Conservation (phyloP, 53 echinoderm and acorn worm genomes). For the Echinarachnius parma region DNA sequence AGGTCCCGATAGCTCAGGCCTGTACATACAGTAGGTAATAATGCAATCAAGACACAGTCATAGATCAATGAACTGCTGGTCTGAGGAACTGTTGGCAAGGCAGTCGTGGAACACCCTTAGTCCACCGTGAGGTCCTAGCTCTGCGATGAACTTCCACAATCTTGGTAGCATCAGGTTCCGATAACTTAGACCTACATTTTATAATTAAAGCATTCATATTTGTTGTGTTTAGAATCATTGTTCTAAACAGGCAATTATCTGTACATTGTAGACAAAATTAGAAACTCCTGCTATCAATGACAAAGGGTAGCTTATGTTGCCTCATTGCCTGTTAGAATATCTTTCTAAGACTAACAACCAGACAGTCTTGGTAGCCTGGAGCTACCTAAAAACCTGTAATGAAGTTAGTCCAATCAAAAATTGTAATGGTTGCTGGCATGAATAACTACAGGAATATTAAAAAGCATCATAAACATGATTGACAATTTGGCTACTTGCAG, state of each 20-base stretch:
- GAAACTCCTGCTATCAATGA: not conserved
- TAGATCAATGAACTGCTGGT: conserved; percentile 52
- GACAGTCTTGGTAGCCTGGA: no score
- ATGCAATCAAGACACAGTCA: no score
- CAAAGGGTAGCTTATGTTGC: not conserved
- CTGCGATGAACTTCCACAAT: conserved; percentile 97
- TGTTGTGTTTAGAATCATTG: not conserved
- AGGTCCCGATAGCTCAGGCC: conserved; percentile 93
- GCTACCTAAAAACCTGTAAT: no score
- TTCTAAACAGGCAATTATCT: no score
- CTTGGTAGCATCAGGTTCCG: conserved; percentile 86
- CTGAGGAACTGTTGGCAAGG: conserved; percentile 50
- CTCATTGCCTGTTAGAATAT: not conserved
- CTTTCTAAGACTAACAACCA: no score
- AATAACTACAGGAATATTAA: no score
- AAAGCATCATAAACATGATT: no score
- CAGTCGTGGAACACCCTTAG: conserved; percentile 87
- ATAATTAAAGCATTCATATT: not conserved
- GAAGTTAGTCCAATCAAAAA: no score
- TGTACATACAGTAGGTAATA: no score
- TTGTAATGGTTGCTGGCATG: no score
- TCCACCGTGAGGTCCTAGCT: conserved; percentile 94
- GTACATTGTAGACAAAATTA: not conserved
- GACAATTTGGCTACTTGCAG: no score
- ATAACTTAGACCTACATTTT: conserved; percentile 81